phyloP scores from a whole-genome alignment of 2,888 invertebrate species.

The Drosophila rubida region DNA sequence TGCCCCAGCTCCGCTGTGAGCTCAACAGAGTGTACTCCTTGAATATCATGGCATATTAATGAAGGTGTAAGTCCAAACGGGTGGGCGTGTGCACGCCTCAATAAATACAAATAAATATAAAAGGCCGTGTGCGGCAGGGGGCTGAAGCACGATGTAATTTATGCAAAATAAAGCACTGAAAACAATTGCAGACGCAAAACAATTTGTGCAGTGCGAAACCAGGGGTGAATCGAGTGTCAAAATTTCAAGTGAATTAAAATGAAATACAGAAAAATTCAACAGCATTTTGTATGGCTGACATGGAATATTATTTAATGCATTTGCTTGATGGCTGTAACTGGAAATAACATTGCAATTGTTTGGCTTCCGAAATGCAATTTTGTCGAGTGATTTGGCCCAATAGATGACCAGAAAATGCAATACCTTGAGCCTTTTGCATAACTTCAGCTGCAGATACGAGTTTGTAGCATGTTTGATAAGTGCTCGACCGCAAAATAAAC shows the following conservation, averaged over 20 bases:
- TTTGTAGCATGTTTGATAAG: conserved; percentile 34
- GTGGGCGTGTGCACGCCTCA: conserved; percentile 45
- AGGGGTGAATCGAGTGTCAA: conserved; percentile 4
- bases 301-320: conserved; percentile 2
- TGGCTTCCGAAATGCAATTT: conserved; percentile 9
- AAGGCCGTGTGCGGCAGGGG: conserved; percentile 35
- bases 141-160: conserved; percentile 36
- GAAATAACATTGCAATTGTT: conserved; percentile 11
- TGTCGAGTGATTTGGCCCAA: background rate
- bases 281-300: background rate
- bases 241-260: conserved; percentile 20
- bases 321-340: conserved; percentile 19
- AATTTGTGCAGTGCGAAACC: conserved; percentile 15
- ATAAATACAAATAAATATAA: conserved; percentile 68
- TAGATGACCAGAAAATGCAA: conserved; percentile 8
- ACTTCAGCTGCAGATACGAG: conserved; percentile 36
- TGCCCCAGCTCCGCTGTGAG: conserved; percentile 4
- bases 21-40: conserved; percentile 35
- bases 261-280: conserved; percentile 1
- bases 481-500: conserved; percentile 46
- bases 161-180: conserved; percentile 37
- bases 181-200: conserved; percentile 38
- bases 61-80: conserved; percentile 40
- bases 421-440: conserved; percentile 29
- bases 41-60: conserved; percentile 69